phyloP scores from a whole-genome alignment of 2,888 invertebrate species.

The Trichopria drosophilae region DNA sequence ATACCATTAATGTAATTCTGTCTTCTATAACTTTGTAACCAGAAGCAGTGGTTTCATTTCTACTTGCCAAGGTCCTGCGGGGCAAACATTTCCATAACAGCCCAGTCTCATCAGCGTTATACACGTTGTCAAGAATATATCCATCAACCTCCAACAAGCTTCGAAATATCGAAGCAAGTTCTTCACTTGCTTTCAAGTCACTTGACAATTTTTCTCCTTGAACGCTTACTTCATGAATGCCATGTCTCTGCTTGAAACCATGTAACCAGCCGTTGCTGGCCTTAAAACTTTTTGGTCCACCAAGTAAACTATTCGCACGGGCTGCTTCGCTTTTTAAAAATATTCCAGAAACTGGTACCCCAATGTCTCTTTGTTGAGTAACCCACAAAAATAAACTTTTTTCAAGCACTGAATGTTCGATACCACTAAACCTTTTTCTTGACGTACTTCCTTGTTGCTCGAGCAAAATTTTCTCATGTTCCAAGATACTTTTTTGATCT shows the following conservation, averaged over 20 bases:
- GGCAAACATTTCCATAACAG: conserved; percentile 37
- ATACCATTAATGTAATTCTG: conserved; percentile 39
- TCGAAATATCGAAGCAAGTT: conserved; percentile 20
- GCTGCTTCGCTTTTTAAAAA: conserved; percentile 16
- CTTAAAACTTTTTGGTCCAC: conserved; percentile 8
- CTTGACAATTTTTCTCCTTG: conserved; percentile 31
- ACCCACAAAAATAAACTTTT: conserved; percentile 8
- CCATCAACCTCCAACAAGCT: conserved; percentile 16
- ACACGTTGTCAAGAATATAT: no score
- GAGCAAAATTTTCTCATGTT: neutral
- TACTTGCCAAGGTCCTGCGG: conserved; percentile 28
- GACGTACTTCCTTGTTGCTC: conserved; percentile 2
- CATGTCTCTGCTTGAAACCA: conserved; percentile 29
- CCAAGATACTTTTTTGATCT: conserved; percentile 6
- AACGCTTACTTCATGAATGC: conserved; percentile 18
- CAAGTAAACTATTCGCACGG: conserved; percentile 7
- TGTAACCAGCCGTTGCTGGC: conserved; percentile 30
- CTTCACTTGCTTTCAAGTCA: conserved; percentile 21
- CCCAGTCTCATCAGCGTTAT: conserved; percentile 40
- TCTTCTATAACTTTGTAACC: conserved; percentile 38
- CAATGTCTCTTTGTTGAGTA: conserved; percentile 2
- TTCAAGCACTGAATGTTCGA: conserved; percentile 6
- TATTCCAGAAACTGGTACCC: conserved; percentile 1
- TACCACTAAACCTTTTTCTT: conserved; percentile 6
- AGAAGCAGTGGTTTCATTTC: conserved; percentile 33